Conservation (phyloP, 37 sponge, comb jelly and placozoan genomes). For the Halisarca cf. caerulea region DNA sequence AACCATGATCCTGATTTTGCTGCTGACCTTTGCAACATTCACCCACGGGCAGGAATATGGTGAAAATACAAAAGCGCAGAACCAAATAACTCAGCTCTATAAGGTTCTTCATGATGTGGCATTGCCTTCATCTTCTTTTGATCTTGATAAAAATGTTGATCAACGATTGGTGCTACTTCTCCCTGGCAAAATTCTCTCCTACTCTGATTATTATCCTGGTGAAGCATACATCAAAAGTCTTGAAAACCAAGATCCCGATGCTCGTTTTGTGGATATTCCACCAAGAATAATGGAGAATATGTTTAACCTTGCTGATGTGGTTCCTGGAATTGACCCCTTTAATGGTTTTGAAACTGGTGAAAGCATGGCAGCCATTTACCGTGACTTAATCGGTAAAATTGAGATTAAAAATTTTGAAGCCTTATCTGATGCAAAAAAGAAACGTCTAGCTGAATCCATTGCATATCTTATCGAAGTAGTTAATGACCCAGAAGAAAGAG, state of each 20-base stretch:
- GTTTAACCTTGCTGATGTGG: constrained; percentile 56
- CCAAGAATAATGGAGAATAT: constrained; percentile 59
- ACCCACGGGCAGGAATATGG: background rate
- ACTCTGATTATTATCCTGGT: constrained; percentile 67
- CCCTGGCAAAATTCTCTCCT: constrained; percentile 66
- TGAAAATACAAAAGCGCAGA: background rate
- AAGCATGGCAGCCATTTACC: constrained; percentile 46
- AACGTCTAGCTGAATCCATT: background rate
- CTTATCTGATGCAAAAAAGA: background rate
- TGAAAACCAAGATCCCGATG: constrained; percentile 13
- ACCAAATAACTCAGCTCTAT: constrained; percentile 30
- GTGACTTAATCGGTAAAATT: constrained; percentile 27
- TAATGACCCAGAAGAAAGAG: constrained; percentile 23
- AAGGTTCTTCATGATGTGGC: constrained; percentile 24
- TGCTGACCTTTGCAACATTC: no score
- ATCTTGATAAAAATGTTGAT: background rate
- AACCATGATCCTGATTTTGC: no score
- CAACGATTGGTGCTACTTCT: constrained; percentile 43
- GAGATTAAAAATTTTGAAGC: constrained; percentile 27
- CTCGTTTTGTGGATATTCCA: constrained; percentile 32
- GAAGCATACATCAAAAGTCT: constrained; percentile 25
- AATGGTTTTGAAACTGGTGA: constrained; percentile 53
- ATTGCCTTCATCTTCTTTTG: constrained; percentile 17
- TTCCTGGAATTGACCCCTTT: constrained; percentile 46
- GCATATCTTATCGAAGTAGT: constrained; percentile 5